Evolutionary conservation across 2,888 invertebrate genomes (phyloP), one percentile per base, ranked within the genome.

Genomic region (Leptinotarsa tumamoca): DNA sequence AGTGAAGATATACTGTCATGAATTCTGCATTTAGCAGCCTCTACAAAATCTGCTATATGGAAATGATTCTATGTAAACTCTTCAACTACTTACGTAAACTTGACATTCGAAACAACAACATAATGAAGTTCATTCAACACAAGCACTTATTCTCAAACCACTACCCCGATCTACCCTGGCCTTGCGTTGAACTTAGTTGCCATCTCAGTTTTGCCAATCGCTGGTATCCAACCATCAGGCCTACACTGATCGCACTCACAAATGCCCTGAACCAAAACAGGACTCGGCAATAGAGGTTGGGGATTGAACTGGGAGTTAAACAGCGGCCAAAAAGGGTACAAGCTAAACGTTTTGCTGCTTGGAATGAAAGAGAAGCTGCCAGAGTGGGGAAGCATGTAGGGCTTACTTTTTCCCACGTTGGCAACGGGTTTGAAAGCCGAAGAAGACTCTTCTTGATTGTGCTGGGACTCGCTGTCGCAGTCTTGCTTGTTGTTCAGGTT

Each of bases 181-280:
- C 69, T 54, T 10, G 56, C 43, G 56, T 69, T 69, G 33, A 69
- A 43, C 2, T 56, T 69, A 14, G 27, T 33, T 7, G 56, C 27
- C 33, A 18, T 54, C n/a, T 69, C 69, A 17, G 69, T 18, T 56
- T 69, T 69, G 2, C 56, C 56, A 1, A 69, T n/a, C 27, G 56
- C 69, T 0, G 69, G 43, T 21, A 56, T 21, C 67, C 73, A 71
- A 56, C 21, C 74, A 4, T 66, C 69, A 18, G 56, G 87, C 78
- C 88, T 88, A 75, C 89, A 89, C 80, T 89, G 88, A 23, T 89
- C 88, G 78, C 89, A 89, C 76, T 89, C 89, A 74, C 89, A 89
- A 82, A 89, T 87, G 33, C 88, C 88, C 4, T 88, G 88, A 5
- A 89, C 88, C 78, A 89, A 88, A n/a, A 89, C 88, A 0, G 88